Conservation (phyloP, 2,888 invertebrate genomes). For the Eurytoma adleriae region DNA sequence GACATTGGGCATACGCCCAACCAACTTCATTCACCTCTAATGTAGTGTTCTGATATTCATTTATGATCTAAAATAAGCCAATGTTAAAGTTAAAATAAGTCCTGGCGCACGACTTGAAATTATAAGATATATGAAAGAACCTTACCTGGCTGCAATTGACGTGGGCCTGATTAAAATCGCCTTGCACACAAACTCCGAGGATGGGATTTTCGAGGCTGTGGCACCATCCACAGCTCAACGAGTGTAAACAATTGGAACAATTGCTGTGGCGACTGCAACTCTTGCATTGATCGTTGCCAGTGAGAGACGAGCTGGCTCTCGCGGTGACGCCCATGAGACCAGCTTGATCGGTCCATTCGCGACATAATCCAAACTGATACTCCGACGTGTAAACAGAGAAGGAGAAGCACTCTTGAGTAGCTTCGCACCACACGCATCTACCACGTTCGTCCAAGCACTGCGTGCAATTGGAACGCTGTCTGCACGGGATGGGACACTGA, state of each 20-base stretch:
- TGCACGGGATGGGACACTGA: constrained; percentile 91
- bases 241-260: constrained; percentile 87
- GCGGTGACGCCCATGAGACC: constrained; percentile 75
- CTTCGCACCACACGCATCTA: constrained; percentile 97
- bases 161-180: constrained; percentile 89
- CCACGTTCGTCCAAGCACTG: constrained; percentile 91
- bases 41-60: constrained; percentile 73
- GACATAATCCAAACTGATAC: constrained; percentile 94
- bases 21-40: constrained; percentile 82
- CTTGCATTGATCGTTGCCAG: constrained; percentile 84
- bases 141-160: constrained; percentile 84
- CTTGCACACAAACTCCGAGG: constrained; percentile 89
- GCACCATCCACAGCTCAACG: constrained; percentile 96
- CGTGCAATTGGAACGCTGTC: constrained; percentile 85
- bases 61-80: constrained; percentile 76
- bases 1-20: constrained; percentile 94
- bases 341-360: constrained; percentile 94
- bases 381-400: constrained; percentile 97
- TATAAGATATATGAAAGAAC: constrained; percentile 54
- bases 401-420: constrained; percentile 93
- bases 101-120: neutral
- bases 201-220: constrained; percentile 92
- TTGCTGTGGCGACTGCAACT: constrained; percentile 86
- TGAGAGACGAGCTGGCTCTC: constrained; percentile 66
- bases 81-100: neutral